Conservation (phyloP, 2,888 invertebrate species). For the Hyles lineata region DNA sequence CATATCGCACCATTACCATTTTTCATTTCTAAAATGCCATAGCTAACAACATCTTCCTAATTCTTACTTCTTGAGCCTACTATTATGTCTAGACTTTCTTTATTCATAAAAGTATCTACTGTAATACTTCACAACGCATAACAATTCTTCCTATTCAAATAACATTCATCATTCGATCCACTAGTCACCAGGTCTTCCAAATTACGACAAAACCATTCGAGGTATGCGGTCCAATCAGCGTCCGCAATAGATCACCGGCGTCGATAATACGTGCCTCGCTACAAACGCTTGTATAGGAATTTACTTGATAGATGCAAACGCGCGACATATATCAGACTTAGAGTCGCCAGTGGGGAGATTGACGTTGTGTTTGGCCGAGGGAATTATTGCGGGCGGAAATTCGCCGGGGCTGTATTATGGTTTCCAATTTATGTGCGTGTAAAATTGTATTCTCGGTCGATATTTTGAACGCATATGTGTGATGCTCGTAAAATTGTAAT, state of each 20-base stretch:
- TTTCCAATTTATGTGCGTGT: not conserved
- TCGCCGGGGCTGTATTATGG: constrained; percentile 10
- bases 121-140: not conserved
- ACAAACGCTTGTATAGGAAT: constrained; percentile 36
- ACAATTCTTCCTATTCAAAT: not conserved
- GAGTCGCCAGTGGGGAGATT: constrained; percentile 23
- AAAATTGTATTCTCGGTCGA: not conserved
- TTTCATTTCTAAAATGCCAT: no score
- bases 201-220: constrained; percentile 5
- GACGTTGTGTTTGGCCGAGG: not conserved
- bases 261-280: constrained; percentile 10
- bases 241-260: constrained; percentile 27
- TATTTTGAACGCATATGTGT: not conserved
- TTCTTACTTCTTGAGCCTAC: no score
- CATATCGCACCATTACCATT: no score
- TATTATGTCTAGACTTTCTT: no score
- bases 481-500: no score
- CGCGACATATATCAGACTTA: constrained; percentile 23
- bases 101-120: no score
- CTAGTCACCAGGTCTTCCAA: not conserved
- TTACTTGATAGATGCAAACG: constrained; percentile 42
- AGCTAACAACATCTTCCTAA: no score
- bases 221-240: constrained; percentile 16
- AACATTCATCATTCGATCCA: not conserved
- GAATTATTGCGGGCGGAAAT: constrained; percentile 11